Evolutionary conservation across 2,113 vertebrate species (phyloP).

Genomic region (Regulus satrapa): DNA sequence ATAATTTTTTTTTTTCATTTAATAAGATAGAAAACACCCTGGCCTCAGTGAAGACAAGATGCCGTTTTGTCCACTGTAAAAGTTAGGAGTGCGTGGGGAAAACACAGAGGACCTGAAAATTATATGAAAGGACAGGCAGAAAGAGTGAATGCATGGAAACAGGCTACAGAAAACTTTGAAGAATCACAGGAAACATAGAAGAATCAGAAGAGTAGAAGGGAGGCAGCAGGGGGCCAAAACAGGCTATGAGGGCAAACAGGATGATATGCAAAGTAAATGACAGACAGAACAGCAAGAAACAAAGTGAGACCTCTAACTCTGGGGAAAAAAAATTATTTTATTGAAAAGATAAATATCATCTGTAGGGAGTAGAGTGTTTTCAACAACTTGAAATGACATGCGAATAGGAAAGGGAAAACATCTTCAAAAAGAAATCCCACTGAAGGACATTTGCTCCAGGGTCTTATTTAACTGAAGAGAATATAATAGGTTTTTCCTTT

Average conservation of each 20-base stretch:
- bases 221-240: not conserved
- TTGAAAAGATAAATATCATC: not conserved
- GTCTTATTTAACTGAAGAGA: not conserved
- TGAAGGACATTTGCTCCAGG: not conserved
- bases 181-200: not conserved
- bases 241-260: not conserved
- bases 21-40: not conserved
- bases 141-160: not conserved
- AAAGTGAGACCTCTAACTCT: not conserved
- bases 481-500: not conserved
- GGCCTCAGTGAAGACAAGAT: not conserved
- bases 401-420: not conserved
- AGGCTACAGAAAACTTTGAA: not conserved
- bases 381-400: not conserved
- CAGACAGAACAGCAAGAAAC: not conserved
- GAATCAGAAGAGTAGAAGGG: not conserved
- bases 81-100: not conserved
- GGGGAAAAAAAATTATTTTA: not conserved
- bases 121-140: not conserved
- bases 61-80: not conserved
- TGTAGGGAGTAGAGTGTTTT: not conserved
- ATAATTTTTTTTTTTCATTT: not conserved
- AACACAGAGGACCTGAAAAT: not conserved
- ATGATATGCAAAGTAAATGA: not conserved
- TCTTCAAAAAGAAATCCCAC: not conserved